Evolutionary conservation across 2,113 vertebrate species (phyloP), one percentile per base, ranked within the genome.

Genomic region (Ceuthmochares aereus): DNA sequence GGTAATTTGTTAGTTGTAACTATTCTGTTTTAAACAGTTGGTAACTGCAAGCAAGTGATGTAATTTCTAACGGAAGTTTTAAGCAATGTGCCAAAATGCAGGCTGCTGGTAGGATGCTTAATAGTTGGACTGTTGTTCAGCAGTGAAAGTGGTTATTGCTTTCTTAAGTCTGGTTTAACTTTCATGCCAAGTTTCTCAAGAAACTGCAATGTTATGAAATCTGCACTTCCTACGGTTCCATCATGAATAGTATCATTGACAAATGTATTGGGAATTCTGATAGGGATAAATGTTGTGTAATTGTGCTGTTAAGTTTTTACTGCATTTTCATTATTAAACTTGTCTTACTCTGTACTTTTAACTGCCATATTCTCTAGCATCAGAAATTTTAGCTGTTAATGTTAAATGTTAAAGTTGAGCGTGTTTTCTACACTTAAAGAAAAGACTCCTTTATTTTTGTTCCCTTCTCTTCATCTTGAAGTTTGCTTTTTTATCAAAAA

Each of bases 1-100:
- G 99, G 99, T 99, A 98, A 91, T 60, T 42, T 2, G 3, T 11
- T 29, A 25, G 34, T 70, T 5, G 0, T 30, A 56, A 14, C 32
- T 52, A 0, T 43, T 43, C 12, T 52, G 0, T 80, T 80, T 90
- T 69, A 60, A 90, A 51, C 1, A 10, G 27, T 54, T 56, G 29
- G 3, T n/a, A 20, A 36, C 15, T 23, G 52, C 67, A 79, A 56
- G 40, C 32, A 56, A 52, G 29, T 22, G 23, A 12, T 49, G 2
- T 0, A 36, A 19, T 49, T 74, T 83, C 42, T 66, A 29, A 7
- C 30, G 45, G 26, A 37, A 62, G 6, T 54, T 82, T 54, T 45
- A 76, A 91, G 45, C 42, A 21, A 13, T 43, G 76, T 51, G 75
- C 47, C 21, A 3, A 19, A 5, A 8, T 51, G 37, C 29, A 34